Evolutionary conservation across 64 coral and sea anemone species (phyloP).

Genomic region (Stichodactyla helianthus): DNA sequence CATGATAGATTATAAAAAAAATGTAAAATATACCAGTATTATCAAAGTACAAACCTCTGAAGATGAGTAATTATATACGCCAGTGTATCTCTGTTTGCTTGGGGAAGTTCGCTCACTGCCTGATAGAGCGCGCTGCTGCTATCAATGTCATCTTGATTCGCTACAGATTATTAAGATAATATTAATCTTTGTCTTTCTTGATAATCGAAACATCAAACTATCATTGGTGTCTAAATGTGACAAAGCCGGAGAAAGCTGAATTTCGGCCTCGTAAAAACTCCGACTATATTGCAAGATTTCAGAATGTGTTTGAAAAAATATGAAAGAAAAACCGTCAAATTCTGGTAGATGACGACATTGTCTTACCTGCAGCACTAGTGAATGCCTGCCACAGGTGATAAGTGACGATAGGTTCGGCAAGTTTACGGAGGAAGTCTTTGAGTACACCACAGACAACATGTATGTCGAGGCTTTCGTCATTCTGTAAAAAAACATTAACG

Average conservation of each 20-base stretch:
- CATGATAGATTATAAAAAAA: neutral
- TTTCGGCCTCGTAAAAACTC: too few species aligned
- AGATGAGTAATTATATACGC: constrained; percentile 83
- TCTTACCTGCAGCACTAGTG: constrained; percentile 88
- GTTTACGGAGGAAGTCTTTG: constrained; percentile 83
- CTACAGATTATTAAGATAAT: constrained; percentile 1
- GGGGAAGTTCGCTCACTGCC: constrained; percentile 92
- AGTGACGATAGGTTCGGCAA: constrained; percentile 88
- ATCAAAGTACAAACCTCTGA: constrained; percentile 62
- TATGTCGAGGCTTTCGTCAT: constrained; percentile 72
- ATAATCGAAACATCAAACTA: too few species aligned
- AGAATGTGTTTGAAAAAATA: too few species aligned
- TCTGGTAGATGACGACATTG: neutral
- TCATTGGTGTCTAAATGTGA: too few species aligned
- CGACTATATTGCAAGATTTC: too few species aligned
- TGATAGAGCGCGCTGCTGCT: constrained; percentile 75
- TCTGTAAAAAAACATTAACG: neutral
- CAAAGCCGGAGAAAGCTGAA: too few species aligned
- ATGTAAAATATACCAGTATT: neutral
- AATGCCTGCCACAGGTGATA: constrained; percentile 71
- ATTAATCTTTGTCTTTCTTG: neutral
- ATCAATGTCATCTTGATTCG: constrained; percentile 68
- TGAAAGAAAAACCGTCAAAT: too few species aligned
- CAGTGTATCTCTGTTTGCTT: constrained; percentile 91
- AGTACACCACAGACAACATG: constrained; percentile 93